Evolutionary conservation across 2,113 vertebrate genomes (phyloP).

Genomic region (Hepsetus odoe): DNA sequence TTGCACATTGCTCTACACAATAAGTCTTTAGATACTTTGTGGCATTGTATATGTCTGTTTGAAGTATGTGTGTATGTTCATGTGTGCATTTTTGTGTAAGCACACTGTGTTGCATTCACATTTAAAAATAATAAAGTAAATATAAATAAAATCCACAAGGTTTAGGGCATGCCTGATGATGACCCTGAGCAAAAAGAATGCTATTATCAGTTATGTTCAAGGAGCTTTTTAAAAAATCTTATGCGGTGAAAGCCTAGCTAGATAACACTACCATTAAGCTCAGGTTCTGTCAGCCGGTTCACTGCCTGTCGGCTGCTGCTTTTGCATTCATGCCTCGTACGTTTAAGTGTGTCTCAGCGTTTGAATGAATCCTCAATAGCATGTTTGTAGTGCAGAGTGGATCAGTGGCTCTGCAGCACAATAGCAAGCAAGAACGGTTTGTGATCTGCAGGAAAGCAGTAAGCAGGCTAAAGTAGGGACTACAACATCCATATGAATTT

Average conservation of each 20-base stretch:
- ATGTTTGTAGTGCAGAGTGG: neutral
- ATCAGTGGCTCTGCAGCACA: neutral
- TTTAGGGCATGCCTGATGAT: too few relatives aligned
- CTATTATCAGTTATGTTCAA: neutral
- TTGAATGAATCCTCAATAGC: slow-evolving; percentile 14
- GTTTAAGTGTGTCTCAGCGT: neutral
- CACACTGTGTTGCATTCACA: neutral
- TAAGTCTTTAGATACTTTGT: too few relatives aligned
- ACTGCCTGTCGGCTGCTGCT: neutral
- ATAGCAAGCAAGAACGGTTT: neutral
- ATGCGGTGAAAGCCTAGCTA: neutral
- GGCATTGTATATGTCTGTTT: too few relatives aligned
- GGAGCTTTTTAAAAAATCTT: neutral
- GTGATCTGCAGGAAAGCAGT: neutral
- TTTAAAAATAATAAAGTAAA: neutral
- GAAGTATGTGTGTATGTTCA: too few relatives aligned
- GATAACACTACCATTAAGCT: neutral
- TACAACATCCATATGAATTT: neutral
- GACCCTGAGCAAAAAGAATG: too few relatives aligned
- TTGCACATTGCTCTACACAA: too few relatives aligned
- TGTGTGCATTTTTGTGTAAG: too few relatives aligned
- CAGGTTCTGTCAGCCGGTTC: neutral
- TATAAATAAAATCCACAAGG: neutral
- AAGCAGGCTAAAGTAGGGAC: neutral
- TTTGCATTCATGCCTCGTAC: slow-evolving; percentile 22